Conservation (phyloP, 2,797 vertebrate genomes). For the Acomys russatus region DNA sequence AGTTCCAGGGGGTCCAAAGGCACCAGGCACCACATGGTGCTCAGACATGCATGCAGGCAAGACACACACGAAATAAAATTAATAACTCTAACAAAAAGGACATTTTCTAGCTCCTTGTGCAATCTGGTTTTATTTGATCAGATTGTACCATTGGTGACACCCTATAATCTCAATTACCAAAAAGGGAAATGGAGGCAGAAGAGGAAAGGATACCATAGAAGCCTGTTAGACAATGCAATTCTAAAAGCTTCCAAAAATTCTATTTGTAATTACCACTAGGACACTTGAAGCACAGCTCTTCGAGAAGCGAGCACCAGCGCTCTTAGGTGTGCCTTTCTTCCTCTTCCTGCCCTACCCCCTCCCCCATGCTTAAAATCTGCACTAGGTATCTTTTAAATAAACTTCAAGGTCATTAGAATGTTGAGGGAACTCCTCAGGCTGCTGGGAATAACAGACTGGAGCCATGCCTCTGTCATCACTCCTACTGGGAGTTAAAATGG, state of each 20-base stretch:
- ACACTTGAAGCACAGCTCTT: background rate
- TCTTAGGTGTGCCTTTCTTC: background rate
- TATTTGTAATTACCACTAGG: background rate
- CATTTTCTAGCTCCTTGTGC: background rate
- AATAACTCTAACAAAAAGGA: too few species aligned
- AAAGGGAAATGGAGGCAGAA: background rate
- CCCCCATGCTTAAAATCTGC: background rate
- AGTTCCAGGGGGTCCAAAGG: too few species aligned
- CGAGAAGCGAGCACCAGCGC: background rate
- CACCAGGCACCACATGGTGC: too few species aligned
- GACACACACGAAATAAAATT: too few species aligned
- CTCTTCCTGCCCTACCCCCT: background rate
- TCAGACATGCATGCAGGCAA: too few species aligned
- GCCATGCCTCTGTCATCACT: background rate
- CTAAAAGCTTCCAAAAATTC: background rate
- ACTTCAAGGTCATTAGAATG: background rate
- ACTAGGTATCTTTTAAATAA: background rate
- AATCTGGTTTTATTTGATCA: background rate
- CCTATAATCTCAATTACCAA: background rate
- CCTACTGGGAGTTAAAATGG: background rate
- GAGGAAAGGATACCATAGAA: background rate
- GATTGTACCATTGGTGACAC: background rate
- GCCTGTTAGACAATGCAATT: background rate
- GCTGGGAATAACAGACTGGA: background rate
- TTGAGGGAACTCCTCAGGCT: background rate